Conservation (phyloP, 2,888 invertebrate genomes). For the Emmelina monodactyla region DNA sequence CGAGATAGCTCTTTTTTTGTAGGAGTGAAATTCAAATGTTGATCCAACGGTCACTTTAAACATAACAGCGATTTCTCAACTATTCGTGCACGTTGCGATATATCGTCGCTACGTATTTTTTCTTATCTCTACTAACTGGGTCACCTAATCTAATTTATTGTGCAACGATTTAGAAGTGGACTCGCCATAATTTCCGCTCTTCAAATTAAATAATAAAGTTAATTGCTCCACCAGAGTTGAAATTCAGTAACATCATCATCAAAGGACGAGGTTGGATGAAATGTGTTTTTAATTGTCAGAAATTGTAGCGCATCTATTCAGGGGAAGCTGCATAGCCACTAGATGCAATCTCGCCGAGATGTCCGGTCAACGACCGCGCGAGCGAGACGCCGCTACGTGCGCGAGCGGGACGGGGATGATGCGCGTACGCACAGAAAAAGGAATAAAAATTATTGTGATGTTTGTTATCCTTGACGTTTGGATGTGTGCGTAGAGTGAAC, state of each 20-base stretch:
- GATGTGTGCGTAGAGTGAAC: slow-evolving; percentile 25
- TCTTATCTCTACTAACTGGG: slow-evolving; percentile 45
- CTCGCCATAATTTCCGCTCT: not conserved
- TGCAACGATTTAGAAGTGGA: slow-evolving; percentile 19
- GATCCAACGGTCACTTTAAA: slow-evolving; percentile 38
- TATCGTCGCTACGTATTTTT: slow-evolving; percentile 36
- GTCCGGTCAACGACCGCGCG: slow-evolving; percentile 55
- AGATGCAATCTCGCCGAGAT: slow-evolving; percentile 64
- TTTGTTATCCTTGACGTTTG: slow-evolving; percentile 41
- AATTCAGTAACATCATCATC: slow-evolving; percentile 14
- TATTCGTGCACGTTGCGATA: slow-evolving; percentile 7
- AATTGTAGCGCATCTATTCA: slow-evolving; percentile 42
- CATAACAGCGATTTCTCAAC: slow-evolving; percentile 17
- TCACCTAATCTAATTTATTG: slow-evolving; percentile 39
- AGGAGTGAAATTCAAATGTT: slow-evolving; percentile 39
- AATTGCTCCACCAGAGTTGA: too few relatives aligned
- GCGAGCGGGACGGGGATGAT: slow-evolving; percentile 39
- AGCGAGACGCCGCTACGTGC: slow-evolving; percentile 35
- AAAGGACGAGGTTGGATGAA: slow-evolving; percentile 25
- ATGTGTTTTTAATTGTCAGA: slow-evolving; percentile 55
- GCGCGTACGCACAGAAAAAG: slow-evolving; percentile 64
- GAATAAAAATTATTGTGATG: slow-evolving; percentile 60
- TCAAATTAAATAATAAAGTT: too few relatives aligned
- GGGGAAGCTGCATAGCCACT: slow-evolving; percentile 58
- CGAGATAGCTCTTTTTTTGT: slow-evolving; percentile 29